Conservation (phyloP, 1,140 invertebrate genomes). For the Agraylea sexmaculata region DNA sequence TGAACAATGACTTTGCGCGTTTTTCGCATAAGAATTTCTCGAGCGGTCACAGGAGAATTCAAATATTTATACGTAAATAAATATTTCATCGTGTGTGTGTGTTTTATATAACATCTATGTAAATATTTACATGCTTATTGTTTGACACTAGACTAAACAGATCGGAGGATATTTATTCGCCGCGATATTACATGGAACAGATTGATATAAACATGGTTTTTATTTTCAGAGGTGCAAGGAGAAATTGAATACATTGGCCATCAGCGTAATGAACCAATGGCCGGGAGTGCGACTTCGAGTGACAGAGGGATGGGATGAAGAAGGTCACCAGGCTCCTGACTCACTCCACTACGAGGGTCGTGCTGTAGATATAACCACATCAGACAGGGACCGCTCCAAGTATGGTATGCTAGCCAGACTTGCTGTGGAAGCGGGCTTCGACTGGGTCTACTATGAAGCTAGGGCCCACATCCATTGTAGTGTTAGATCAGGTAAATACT, state of each 20-base stretch:
- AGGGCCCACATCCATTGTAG: conserved; percentile 93
- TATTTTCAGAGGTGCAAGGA: conserved; percentile 83
- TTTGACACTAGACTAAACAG: no score
- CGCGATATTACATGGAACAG: no score
- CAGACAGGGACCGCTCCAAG: conserved; percentile 82
- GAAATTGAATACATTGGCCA: conserved; percentile 86
- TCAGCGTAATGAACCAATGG: conserved; percentile 97
- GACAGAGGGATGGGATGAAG: conserved; percentile 91
- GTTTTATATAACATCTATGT: no score
- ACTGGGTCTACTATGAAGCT: conserved; percentile 96
- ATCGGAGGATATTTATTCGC: no score
- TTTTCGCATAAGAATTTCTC: no score
- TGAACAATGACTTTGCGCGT: no score
- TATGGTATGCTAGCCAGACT: conserved; percentile 91
- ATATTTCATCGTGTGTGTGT: no score
- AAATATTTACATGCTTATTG: no score
- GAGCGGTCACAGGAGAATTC: no score
- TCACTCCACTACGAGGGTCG: conserved; percentile 93
- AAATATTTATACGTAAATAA: no score
- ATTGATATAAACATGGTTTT: conserved; percentile 16
- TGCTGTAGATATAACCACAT: conserved; percentile 90
- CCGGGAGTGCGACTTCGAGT: conserved; percentile 84
- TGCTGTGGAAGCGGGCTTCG: conserved; percentile 95
- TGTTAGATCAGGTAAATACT: conserved; percentile 86
- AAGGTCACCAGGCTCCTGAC: conserved; percentile 62